Evolutionary conservation across 1,140 invertebrate genomes (phyloP), one percentile per base, ranked within the genome.

Genomic region (Phthorimaea operculella): DNA sequence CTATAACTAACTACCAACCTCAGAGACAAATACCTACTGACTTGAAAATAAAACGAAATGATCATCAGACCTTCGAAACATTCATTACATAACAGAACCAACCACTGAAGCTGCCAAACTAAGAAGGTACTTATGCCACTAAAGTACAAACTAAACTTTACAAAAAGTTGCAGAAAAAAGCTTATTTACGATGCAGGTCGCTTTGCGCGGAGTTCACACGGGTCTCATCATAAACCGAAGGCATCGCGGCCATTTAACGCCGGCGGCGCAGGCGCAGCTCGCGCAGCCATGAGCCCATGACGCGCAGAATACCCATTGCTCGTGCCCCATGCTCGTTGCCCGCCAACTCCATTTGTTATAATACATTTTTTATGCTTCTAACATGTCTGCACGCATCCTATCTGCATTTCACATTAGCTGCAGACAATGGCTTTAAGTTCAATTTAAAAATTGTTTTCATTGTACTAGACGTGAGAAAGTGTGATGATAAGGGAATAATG

Each of bases 321-420:
- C n/a, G n/a, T 28, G 21, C 21, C 21, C 21, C 21, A 28, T 28
- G 21, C 21, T 28, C 21, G 6, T 28, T 28, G 21, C 21, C 21
- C 21, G 21, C 36, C 36, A 39, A 39, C 36, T 39, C n/a, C 36
- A 39, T 39, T 39, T 39, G 36, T 39, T 39, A 39, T 39, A 39
- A 39, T 39, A 39, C 36, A 39, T 39, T 39, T 39, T 39, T 39
- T 39, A 39, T 39, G n/a, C 36, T 39, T 39, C 36, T n/a, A 39
- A 10, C 36, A 4, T 12, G 36, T n/a, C n/a, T 10, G 36, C 36
- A 39, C 36, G 36, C 36, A 39, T 39, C 36, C 36, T 39, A 12
- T 39, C 36, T 39, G 36, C 36, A 39, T 39, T 39, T 12, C 10
- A 39, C 36, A 39, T 39, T 39, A 5, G 4, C n/a, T n/a, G 10